phyloP scores from a whole-genome alignment of 23 tunicate genomes.

The Botrylloides violaceus region DNA sequence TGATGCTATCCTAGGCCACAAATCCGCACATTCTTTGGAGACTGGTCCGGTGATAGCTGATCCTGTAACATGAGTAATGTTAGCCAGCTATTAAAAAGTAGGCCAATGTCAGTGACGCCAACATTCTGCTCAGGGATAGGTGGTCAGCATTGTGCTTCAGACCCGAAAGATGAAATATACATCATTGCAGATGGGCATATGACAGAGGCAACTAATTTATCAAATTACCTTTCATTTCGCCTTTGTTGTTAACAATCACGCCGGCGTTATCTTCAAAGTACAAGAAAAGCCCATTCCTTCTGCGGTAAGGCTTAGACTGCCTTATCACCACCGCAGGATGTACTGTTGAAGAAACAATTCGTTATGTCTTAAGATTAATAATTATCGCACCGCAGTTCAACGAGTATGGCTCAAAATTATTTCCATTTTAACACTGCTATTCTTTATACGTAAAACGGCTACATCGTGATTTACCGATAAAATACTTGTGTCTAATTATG shows the following conservation, averaged over 20 bases:
- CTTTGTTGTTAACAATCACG: constrained; percentile 91
- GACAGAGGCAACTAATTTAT: not conserved
- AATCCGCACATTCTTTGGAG: constrained; percentile 97
- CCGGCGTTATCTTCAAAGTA: constrained; percentile 99
- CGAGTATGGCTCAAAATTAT: no score
- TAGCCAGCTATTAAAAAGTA: no score
- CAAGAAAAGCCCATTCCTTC: constrained; percentile 60
- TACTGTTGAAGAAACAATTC: no score
- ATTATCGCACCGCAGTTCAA: no score
- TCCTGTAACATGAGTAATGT: constrained; percentile 33
- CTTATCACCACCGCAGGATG: constrained; percentile 94
- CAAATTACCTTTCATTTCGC: constrained; percentile 94
- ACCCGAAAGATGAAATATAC: constrained; percentile 76
- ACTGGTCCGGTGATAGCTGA: constrained; percentile 99
- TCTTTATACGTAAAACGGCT: no score
- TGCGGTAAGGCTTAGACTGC: constrained; percentile 76
- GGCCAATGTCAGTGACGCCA: not conserved
- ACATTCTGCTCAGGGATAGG: constrained; percentile 10
- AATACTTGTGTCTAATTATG: no score
- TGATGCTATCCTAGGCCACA: constrained; percentile 98
- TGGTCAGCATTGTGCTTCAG: constrained; percentile 22
- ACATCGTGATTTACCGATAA: no score
- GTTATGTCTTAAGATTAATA: no score
- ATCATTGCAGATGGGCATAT: constrained; percentile 18
- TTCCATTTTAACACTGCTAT: no score